Conservation (phyloP, 2,888 invertebrate genomes). For the Watsonalla cultraria region DNA sequence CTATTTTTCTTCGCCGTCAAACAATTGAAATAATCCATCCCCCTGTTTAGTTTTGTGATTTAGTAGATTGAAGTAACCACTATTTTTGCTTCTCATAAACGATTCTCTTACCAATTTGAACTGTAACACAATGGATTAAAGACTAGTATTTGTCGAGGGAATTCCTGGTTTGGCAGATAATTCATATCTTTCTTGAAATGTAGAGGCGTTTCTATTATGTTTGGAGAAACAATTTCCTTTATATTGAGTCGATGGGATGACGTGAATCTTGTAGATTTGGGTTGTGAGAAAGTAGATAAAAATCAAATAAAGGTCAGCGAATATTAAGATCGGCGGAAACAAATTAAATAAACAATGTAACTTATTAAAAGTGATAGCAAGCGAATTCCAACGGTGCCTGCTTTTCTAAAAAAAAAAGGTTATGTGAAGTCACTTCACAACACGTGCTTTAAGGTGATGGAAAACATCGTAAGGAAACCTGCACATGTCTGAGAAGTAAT, state of each 20-base stretch:
- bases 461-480: too few species aligned
- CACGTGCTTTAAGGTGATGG: too few species aligned
- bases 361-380: too few species aligned
- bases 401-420: too few species aligned
- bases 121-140: neutral
- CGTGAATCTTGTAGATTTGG: slow-evolving; percentile 23
- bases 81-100: too few species aligned
- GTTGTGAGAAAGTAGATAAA: slow-evolving; percentile 11
- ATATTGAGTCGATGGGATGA: slow-evolving; percentile 32
- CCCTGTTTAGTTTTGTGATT: slow-evolving; percentile 39
- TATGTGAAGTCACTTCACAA: too few species aligned
- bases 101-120: neutral
- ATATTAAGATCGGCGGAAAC: too few species aligned
- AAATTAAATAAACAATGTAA: too few species aligned
- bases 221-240: slow-evolving; percentile 17
- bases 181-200: neutral
- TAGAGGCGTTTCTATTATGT: slow-evolving; percentile 23
- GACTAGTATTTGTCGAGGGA: neutral
- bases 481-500: too few species aligned
- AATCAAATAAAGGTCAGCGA: neutral
- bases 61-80: slow-evolving; percentile 31
- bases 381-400: too few species aligned
- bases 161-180: neutral
- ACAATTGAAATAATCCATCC: slow-evolving; percentile 37
- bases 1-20: slow-evolving; percentile 43